These are phyloP conservation scores for Pleuronectes platessa DNA, from an alignment of 2,113 vertebrate species.

Conservation along the genomic window DNA sequence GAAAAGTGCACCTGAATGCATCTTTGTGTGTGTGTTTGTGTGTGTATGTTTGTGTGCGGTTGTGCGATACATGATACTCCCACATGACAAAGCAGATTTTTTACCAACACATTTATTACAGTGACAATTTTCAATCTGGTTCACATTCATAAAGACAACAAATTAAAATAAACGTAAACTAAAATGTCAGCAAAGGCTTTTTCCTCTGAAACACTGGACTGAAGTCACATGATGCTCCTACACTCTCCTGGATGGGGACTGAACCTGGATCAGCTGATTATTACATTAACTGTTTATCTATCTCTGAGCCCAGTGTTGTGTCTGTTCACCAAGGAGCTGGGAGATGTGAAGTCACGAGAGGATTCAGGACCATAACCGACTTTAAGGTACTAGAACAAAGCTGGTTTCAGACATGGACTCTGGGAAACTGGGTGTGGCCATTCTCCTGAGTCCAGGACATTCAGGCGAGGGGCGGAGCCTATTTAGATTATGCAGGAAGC, in stretches of 20 bases:
- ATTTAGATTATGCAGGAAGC: too few relatives aligned
- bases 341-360: too few relatives aligned
- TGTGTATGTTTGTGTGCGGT: background rate
- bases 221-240: background rate
- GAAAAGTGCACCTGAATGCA: background rate
- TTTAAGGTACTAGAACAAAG: background rate
- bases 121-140: background rate
- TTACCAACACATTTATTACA: conserved; percentile 50
- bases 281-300: too few relatives aligned
- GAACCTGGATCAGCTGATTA: background rate
- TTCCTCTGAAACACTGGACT: background rate
- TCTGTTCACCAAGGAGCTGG: too few relatives aligned
- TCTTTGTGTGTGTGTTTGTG: background rate
- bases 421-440: too few relatives aligned
- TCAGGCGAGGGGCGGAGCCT: too few relatives aligned
- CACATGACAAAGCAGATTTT: conserved; percentile 5
- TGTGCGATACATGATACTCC: background rate
- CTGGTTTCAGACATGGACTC: too few relatives aligned
- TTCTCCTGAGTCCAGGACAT: too few relatives aligned
- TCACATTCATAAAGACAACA: conserved; percentile 12
- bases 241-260: background rate
- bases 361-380: background rate
- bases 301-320: too few relatives aligned
- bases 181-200: conserved; percentile 14
- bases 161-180: background rate